Base-by-base conservation (phyloP, 2,888 invertebrate species). In the Elmis aenea region DNA sequence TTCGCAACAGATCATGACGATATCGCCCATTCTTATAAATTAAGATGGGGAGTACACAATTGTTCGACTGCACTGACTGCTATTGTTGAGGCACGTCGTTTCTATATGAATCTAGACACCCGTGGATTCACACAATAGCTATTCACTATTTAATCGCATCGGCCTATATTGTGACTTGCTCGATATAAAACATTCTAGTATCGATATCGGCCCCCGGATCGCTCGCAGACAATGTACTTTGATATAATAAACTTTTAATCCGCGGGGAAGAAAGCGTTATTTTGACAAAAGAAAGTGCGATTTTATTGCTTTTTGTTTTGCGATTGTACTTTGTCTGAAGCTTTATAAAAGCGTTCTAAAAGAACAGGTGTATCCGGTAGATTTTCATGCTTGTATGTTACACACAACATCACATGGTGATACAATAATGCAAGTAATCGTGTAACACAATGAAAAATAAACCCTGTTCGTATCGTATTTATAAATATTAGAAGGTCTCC, bases 121-220 rank as follows among this genome's bases (percentile, higher is more conserved):
- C 53, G 51, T 51, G 52, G 54, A 55, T 55, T 52, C 55, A 46
- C 54, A 57, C 56, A 58, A 58, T 55, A 50, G 55, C 56, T 56
- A 58, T 57, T 57, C 55, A 55, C 55, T 52, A 52, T 58, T 58
- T 58, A 58, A 58, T 58, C 56, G 55, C 52, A 48, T 42, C 52
- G 52, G 54, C 52, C 55, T 57, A 56, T 54, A 56, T 57, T 55
- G 52, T 55, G 54, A 51, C 50, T 48, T 50, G 48, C 53, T 52
- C 54, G 55, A 56, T 56, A 57, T 53, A 56, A 54, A 55, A 55
- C 53, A 51, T 51, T 51, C 45, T 34, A 40, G 45, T 45, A 46
- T 48, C 50, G 47, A 47, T 50, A 50, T 50, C 46, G 46, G 33
- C 43, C 49, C 39, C 40, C 38, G 30, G 20, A 37, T 37, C 37